Conservation (phyloP, 2,113 vertebrate genomes). For the Hippoglossus stenolepis region DNA sequence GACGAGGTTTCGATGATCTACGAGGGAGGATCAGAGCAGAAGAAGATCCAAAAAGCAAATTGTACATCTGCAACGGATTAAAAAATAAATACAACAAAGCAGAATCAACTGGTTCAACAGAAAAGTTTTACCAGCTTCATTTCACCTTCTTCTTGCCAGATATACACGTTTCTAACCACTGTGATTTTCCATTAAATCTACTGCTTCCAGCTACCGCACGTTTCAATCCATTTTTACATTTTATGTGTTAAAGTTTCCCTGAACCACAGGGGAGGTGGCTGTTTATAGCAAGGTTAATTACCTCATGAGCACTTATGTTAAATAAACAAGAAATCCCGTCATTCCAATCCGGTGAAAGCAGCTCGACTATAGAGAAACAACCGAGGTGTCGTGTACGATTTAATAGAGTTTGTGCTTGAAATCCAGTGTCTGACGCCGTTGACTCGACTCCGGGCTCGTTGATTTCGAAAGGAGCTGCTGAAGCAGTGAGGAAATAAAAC, state of each 20-base stretch:
- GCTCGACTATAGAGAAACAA: neutral
- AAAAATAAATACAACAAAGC: neutral
- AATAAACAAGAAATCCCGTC: constrained; percentile 21
- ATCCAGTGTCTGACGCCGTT: neutral
- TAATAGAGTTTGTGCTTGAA: neutral
- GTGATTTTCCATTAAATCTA: constrained; percentile 20
- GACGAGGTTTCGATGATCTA: neutral
- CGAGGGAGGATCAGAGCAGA: neutral
- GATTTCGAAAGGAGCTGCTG: neutral
- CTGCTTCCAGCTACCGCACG: neutral
- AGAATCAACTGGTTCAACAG: constrained; percentile 10
- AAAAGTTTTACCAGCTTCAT: constrained; percentile 27
- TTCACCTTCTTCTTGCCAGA: constrained; percentile 27
- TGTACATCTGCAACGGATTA: constrained; percentile 1
- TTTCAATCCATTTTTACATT: neutral
- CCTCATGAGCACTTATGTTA: constrained; percentile 1
- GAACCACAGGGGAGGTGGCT: neutral
- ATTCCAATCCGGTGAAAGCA: neutral
- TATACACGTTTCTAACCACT: constrained; percentile 20
- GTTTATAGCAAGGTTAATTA: constrained; percentile 13
- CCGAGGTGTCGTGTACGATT: neutral
- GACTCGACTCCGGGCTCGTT: neutral
- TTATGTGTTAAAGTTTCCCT: neutral
- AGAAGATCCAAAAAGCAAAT: constrained; percentile 1
- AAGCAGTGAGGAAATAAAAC: neutral